A percentile compares a stretch with the other conserved stretches of the same genome.
Conservation (phyloP, 1,140 invertebrate genomes). For the Brachionus koreanus region DNA sequence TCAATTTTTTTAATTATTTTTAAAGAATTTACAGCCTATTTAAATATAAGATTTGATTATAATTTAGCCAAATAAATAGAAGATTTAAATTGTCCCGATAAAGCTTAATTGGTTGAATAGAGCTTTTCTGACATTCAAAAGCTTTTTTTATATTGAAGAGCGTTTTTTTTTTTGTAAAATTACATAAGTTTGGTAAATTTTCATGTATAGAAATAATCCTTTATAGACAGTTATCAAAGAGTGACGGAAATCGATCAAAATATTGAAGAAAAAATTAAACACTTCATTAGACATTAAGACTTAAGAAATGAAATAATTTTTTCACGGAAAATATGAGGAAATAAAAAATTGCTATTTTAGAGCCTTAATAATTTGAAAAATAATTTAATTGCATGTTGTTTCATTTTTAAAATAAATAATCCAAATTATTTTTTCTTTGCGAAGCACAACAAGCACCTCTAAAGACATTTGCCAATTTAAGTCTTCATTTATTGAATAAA, state of each 20-base stretch:
- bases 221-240: neutral
- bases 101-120: neutral
- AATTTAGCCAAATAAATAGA: neutral
- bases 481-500: neutral
- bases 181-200: neutral
- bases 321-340: neutral
- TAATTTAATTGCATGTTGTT: conserved; percentile 17
- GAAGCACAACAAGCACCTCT: neutral
- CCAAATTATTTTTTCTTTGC: neutral
- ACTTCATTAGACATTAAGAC: neutral
- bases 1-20: neutral
- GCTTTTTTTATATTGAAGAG: neutral
- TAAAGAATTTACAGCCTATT: neutral
- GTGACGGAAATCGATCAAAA: neutral
- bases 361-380: neutral
- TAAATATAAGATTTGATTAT: neutral
- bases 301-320: neutral
- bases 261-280: neutral
- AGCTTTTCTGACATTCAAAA: neutral
- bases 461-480: neutral
- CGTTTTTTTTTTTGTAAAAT: neutral
- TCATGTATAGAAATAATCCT: neutral
- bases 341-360: neutral
- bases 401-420: neutral
- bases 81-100: neutral